A percentile compares a stretch with the other conserved stretches of the same genome.
Conservation (phyloP, 2,888 invertebrate species). For the Steinernema carpocapsae region DNA sequence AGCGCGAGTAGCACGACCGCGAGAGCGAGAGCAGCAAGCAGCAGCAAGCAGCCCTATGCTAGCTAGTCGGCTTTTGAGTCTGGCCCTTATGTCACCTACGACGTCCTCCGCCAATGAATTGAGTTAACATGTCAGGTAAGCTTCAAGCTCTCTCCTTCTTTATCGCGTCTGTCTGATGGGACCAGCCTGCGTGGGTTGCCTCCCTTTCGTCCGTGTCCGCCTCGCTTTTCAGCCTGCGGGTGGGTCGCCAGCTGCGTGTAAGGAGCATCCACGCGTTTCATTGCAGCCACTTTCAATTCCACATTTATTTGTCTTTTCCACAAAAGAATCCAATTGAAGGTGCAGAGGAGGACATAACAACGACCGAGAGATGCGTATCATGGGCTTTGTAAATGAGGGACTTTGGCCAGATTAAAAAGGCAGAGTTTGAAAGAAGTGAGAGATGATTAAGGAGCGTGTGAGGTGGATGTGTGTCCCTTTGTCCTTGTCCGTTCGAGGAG, state of each 20-base stretch:
- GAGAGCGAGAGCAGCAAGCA: conserved; percentile 10
- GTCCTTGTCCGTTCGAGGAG: background rate
- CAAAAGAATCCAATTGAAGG: no score
- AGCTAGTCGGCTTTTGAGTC: conserved; percentile 32
- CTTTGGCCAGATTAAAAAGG: background rate
- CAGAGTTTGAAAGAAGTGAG: background rate
- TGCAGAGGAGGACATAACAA: background rate
- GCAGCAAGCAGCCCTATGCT: conserved; percentile 32
- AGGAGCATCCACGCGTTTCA: no score
- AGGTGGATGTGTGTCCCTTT: background rate
- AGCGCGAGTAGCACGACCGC: conserved; percentile 5
- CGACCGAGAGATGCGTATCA: background rate
- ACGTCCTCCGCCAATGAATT: conserved; percentile 30
- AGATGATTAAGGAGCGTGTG: background rate
- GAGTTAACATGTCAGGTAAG: conserved; percentile 34
- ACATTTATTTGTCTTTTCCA: no score
- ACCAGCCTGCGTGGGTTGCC: no score
- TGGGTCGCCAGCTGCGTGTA: no score
- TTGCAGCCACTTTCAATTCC: no score
- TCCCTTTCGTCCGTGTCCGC: no score
- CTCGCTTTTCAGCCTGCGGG: no score
- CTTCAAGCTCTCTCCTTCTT: background rate
- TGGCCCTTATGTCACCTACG: conserved; percentile 33
- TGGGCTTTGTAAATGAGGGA: background rate
- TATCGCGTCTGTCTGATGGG: background rate